Conservation (phyloP, 2,888 invertebrate species). For the Carterocephalus palaemon region DNA sequence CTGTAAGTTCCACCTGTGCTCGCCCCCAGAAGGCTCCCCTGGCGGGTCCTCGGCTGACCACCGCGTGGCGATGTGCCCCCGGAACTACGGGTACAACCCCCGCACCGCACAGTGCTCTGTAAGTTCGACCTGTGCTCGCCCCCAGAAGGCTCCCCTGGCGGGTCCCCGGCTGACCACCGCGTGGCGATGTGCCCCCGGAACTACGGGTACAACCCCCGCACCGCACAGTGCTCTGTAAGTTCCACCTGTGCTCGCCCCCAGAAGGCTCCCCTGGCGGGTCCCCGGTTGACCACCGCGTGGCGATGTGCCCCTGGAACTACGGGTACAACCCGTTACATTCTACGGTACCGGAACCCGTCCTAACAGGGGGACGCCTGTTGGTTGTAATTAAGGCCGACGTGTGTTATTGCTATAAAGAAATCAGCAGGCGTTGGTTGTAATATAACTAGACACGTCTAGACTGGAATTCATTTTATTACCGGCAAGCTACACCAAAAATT, state of each 20-base stretch:
- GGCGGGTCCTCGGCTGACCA: conserved; percentile 63
- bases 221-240: too few species aligned
- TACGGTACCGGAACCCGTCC: too few species aligned
- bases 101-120: too few species aligned
- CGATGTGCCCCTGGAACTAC: conserved; percentile 64
- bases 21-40: conserved; percentile 58
- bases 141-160: conserved; percentile 54
- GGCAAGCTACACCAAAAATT: too few species aligned
- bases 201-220: conserved; percentile 66
- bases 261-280: conserved; percentile 55
- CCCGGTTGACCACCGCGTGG: conserved; percentile 61
- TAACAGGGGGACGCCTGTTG: too few species aligned
- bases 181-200: conserved; percentile 62
- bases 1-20: too few species aligned
- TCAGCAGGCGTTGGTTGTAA: too few species aligned
- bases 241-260: conserved; percentile 68
- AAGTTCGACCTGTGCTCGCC: conserved; percentile 72
- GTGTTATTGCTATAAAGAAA: too few species aligned
- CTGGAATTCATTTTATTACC: background rate
- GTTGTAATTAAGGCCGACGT: too few species aligned
- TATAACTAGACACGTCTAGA: too few species aligned
- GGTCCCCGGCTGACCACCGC: conserved; percentile 62
- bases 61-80: conserved; percentile 59
- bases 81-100: conserved; percentile 66
- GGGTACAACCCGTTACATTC: conserved; percentile 67